Evolutionary conservation across 2,888 invertebrate genomes (phyloP).

Genomic region (Cyclophora albipunctata): DNA sequence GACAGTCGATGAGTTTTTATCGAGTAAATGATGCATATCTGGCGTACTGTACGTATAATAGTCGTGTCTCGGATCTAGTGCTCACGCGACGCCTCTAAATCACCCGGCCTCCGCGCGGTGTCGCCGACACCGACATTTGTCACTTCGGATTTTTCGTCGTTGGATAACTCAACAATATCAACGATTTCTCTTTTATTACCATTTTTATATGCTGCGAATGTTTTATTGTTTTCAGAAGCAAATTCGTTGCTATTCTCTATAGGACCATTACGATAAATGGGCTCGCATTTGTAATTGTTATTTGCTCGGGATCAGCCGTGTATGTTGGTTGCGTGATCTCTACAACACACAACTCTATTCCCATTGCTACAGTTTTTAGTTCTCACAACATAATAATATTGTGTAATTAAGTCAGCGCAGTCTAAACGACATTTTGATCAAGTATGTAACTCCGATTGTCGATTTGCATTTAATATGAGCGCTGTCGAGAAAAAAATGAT

Average conservation of each 20-base stretch:
- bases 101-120: neutral
- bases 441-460: constrained; percentile 3
- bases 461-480: constrained; percentile 14
- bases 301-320: no score
- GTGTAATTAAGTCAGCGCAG: constrained; percentile 7
- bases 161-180: no score
- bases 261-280: no score
- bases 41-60: constrained; percentile 3
- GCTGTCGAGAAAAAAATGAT: constrained; percentile 10
- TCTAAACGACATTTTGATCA: constrained; percentile 8
- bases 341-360: no score
- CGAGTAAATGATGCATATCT: constrained; percentile 12
- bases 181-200: no score
- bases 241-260: no score
- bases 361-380: neutral
- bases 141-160: no score
- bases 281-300: no score
- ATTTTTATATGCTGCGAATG: no score
- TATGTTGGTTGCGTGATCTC: no score
- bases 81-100: constrained; percentile 10
- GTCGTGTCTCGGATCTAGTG: constrained; percentile 16
- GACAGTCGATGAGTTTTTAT: constrained; percentile 19
- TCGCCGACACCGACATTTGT: no score
- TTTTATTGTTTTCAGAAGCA: no score
- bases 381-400: neutral